phyloP scores from a whole-genome alignment of 2,797 vertebrate species.

The Pseudomugil gertrudae region DNA sequence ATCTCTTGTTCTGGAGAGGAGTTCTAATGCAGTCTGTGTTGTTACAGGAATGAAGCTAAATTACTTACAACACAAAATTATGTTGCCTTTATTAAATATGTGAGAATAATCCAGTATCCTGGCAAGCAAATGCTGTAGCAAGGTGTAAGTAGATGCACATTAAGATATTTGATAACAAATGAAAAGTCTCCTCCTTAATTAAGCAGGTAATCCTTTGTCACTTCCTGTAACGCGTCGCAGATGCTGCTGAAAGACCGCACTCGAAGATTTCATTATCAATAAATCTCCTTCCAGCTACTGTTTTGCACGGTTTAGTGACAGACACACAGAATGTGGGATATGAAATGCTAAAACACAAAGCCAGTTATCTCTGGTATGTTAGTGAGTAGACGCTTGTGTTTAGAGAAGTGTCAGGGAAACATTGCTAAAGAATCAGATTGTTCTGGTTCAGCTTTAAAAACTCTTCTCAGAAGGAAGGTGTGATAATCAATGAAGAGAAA shows the following conservation, averaged over 20 bases:
- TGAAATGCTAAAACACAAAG: slow-evolving; percentile 12
- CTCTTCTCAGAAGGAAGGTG: slow-evolving; percentile 1
- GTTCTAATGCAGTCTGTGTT: slow-evolving; percentile 3
- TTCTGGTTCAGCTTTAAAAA: slow-evolving; percentile 13
- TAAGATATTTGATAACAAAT: slow-evolving; percentile 53
- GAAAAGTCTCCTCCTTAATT: slow-evolving; percentile 49
- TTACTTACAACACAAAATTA: slow-evolving; percentile 5
- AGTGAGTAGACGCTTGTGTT: not conserved
- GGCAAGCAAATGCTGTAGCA: slow-evolving; percentile 36
- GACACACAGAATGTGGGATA: not conserved
- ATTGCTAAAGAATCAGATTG: slow-evolving; percentile 24
- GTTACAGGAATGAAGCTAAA: slow-evolving; percentile 19
- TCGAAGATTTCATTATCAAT: not conserved
- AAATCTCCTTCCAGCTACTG: not conserved
- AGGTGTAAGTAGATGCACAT: slow-evolving; percentile 28
- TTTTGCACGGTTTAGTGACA: not conserved
- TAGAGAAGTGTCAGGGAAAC: slow-evolving; percentile 3
- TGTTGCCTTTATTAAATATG: slow-evolving; percentile 8
- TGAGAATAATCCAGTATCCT: slow-evolving; percentile 22
- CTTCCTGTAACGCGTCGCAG: slow-evolving; percentile 38
- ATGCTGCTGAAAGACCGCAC: slow-evolving; percentile 44
- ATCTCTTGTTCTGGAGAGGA: slow-evolving; percentile 2
- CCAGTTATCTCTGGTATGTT: slow-evolving; percentile 1
- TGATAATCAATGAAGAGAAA: slow-evolving; percentile 36
- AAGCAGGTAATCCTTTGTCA: slow-evolving; percentile 58